Evolutionary conservation across 2,888 invertebrate genomes (phyloP).

Genomic region (Nomada ruficornis): DNA sequence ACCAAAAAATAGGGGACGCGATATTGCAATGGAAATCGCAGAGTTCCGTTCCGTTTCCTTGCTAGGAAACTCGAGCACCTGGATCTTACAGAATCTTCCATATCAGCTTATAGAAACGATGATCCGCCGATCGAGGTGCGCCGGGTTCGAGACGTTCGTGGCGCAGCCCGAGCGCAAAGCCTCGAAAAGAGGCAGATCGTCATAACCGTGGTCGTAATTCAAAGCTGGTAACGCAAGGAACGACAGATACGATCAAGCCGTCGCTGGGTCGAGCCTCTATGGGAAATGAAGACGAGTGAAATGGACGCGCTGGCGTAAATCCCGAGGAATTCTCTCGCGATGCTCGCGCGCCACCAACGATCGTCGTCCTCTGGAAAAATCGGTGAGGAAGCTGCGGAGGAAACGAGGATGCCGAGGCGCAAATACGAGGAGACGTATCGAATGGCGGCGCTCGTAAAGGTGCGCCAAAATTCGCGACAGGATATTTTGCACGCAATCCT

Average conservation of each 20-base stretch:
- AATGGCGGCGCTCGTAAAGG: conserved; percentile 4
- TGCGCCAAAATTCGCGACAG: neutral
- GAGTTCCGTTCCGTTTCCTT: neutral
- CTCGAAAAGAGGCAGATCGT: conserved; percentile 57
- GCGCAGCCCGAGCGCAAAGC: neutral
- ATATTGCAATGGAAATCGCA: neutral
- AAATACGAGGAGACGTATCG: conserved; percentile 13
- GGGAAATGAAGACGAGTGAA: conserved; percentile 41
- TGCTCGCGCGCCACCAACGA: neutral
- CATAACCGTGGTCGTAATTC: conserved; percentile 71
- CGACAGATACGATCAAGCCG: conserved; percentile 65
- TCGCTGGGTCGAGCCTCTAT: conserved; percentile 41
- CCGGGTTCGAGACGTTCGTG: neutral
- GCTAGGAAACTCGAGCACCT: neutral
- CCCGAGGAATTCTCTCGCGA: conserved; percentile 21
- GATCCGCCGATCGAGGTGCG: neutral
- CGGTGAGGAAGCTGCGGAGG: neutral
- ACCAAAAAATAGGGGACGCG: no score
- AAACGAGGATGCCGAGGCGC: neutral
- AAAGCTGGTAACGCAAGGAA: conserved; percentile 63
- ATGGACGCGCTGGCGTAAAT: conserved; percentile 45
- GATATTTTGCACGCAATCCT: conserved; percentile 10
- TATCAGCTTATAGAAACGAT: neutral
- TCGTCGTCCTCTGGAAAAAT: neutral
- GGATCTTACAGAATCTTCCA: neutral